These are phyloP conservation scores for Caenorhabditis sp. DNA, from an alignment of 2,888 invertebrate genomes.

Conservation along the genomic window DNA sequence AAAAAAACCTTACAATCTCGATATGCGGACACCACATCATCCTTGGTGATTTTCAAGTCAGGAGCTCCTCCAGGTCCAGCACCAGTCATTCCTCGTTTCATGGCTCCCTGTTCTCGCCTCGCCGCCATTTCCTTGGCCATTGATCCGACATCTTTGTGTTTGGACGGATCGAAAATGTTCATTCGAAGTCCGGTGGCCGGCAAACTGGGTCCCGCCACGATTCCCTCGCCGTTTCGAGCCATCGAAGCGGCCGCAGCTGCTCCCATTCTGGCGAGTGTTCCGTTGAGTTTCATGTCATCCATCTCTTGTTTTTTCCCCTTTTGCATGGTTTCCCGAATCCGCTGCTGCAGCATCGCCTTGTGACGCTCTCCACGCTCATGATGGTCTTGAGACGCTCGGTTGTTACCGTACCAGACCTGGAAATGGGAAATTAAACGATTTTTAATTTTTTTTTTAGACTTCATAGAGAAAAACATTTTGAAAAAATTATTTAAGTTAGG, in stretches of 20 bases:
- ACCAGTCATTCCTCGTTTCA: slow-evolving; percentile 35
- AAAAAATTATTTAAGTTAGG: slow-evolving; percentile 7
- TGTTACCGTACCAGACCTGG: slow-evolving; percentile 95
- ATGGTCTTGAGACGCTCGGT: slow-evolving; percentile 87
- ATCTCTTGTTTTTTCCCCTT: slow-evolving; percentile 57
- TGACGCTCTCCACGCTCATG: slow-evolving; percentile 81
- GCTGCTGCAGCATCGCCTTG: slow-evolving; percentile 69
- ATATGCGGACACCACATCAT: slow-evolving; percentile 59
- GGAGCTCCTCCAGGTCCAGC: slow-evolving; percentile 29
- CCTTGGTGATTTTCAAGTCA: slow-evolving; percentile 48
- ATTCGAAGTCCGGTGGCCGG: slow-evolving; percentile 66
- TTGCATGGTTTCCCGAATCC: slow-evolving; percentile 55
- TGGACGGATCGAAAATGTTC: slow-evolving; percentile 67
- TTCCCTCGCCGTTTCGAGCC: slow-evolving; percentile 64
- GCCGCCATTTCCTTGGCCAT: slow-evolving; percentile 72
- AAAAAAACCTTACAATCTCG: slow-evolving; percentile 51
- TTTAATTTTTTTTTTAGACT: background rate
- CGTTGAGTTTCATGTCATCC: slow-evolving; percentile 64
- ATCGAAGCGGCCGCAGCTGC: slow-evolving; percentile 75
- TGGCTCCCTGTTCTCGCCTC: slow-evolving; percentile 47
- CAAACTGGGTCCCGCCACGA: slow-evolving; percentile 60
- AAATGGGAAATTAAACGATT: slow-evolving; percentile 16
- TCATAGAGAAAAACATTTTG: background rate
- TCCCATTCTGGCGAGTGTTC: slow-evolving; percentile 78
- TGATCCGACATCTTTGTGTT: slow-evolving; percentile 62